Evolutionary conservation across 2,888 invertebrate species (phyloP).

Genomic region (Mylabris sibirica): DNA sequence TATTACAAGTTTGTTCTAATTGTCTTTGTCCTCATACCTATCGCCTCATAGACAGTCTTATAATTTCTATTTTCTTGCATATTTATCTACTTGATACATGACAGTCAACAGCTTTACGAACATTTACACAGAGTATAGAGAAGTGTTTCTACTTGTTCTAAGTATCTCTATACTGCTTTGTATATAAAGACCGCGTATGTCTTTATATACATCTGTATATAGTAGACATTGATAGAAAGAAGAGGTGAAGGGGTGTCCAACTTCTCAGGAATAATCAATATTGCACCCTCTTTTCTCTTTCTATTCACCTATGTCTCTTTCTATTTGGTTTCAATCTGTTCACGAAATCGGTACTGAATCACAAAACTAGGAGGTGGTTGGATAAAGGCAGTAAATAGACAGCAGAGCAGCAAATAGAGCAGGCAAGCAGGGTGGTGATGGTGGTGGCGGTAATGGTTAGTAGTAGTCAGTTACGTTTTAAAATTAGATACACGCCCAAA

Average conservation of each 20-base stretch:
- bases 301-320: constrained; percentile 34
- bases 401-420: constrained; percentile 3
- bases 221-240: constrained; percentile 10
- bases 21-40: too few relatives aligned
- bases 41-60: too few relatives aligned
- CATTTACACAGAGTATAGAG: neutral
- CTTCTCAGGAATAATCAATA: constrained; percentile 59
- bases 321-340: constrained; percentile 38
- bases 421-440: constrained; percentile 1
- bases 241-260: constrained; percentile 34
- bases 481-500: constrained; percentile 32
- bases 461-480: constrained; percentile 7
- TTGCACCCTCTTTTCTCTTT: constrained; percentile 45
- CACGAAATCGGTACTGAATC: constrained; percentile 26
- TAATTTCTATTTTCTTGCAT: neutral
- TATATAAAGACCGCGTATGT: constrained; percentile 40
- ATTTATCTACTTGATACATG: neutral
- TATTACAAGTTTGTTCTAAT: too few relatives aligned
- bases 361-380: constrained; percentile 5
- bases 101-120: neutral
- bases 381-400: constrained; percentile 13
- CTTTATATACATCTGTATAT: constrained; percentile 4
- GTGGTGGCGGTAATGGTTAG: constrained; percentile 11
- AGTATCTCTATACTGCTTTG: constrained; percentile 33
- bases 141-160: constrained; percentile 28